Evolutionary conservation across 2,797 vertebrate genomes (phyloP).

Genomic region (Numenius phaeopus): DNA sequence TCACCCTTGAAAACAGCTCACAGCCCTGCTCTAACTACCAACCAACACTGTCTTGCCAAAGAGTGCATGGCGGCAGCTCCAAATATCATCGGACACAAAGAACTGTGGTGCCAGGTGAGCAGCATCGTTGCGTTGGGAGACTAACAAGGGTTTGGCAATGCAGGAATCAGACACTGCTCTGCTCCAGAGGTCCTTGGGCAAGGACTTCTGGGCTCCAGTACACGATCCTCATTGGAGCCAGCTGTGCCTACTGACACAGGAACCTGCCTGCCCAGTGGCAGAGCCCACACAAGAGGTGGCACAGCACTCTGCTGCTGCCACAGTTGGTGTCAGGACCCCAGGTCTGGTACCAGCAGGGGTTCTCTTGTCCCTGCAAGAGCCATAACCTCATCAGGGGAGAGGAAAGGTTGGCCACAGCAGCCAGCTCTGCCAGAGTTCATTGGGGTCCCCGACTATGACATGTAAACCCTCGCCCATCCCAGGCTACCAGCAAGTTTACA

Average conservation of each 20-base stretch:
- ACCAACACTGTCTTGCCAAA: neutral
- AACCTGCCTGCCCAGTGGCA: neutral
- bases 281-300: neutral
- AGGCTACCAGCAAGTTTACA: neutral
- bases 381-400: neutral
- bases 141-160: neutral
- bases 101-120: neutral
- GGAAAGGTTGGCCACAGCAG: neutral
- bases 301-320: neutral
- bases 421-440: neutral
- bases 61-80: neutral
- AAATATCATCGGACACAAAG: neutral
- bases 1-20: neutral
- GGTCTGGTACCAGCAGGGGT: neutral
- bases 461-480: neutral
- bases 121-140: accelerated
- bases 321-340: neutral
- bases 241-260: neutral
- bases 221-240: accelerated
- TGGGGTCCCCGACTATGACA: neutral
- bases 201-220: neutral
- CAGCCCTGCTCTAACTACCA: neutral
- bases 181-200: neutral
- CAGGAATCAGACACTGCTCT: neutral
- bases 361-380: neutral